A percentile compares a stretch with the other conserved stretches of the same genome.
phyloP scores from a whole-genome alignment of 1,140 invertebrate species.

The Drosophila ercepeae region DNA sequence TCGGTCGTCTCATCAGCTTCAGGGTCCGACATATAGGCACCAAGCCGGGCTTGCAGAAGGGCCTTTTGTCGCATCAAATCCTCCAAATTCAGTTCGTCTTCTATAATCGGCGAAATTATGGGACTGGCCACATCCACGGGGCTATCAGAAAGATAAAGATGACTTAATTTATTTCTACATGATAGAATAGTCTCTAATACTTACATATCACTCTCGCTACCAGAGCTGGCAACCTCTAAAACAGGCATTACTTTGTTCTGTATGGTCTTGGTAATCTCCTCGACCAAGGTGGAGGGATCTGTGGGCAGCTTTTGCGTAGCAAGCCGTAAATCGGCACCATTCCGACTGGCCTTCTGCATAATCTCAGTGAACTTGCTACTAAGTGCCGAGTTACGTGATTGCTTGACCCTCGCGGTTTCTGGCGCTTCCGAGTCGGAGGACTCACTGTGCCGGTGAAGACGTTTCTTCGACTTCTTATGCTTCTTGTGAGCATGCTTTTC shows the following conservation, averaged over 20 bases:
- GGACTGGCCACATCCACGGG: constrained; percentile 89
- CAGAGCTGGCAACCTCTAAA: constrained; percentile 88
- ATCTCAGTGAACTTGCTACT: constrained; percentile 78
- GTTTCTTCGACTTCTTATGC: constrained; percentile 75
- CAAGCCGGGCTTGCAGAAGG: constrained; percentile 87
- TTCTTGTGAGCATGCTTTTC: constrained; percentile 67
- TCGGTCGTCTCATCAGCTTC: constrained; percentile 69
- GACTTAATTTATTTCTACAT: neutral
- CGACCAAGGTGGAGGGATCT: constrained; percentile 75
- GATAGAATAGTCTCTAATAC: constrained; percentile 1
- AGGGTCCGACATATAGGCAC: constrained; percentile 85
- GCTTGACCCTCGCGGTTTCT: constrained; percentile 40
- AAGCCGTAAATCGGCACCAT: constrained; percentile 72
- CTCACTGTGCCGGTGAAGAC: constrained; percentile 55
- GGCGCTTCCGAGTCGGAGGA: constrained; percentile 53
- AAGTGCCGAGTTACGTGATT: constrained; percentile 37
- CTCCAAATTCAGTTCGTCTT: constrained; percentile 94
- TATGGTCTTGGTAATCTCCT: constrained; percentile 79
- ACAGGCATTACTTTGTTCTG: constrained; percentile 83
- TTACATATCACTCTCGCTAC: constrained; percentile 87
- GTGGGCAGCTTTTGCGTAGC: constrained; percentile 62
- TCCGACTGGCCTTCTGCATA: constrained; percentile 74
- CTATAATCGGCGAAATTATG: constrained; percentile 88
- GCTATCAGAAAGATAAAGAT: constrained; percentile 79
- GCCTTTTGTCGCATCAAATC: constrained; percentile 95